Evolutionary conservation across 2,888 invertebrate genomes (phyloP).

Genomic region (Noctua fimbriata): DNA sequence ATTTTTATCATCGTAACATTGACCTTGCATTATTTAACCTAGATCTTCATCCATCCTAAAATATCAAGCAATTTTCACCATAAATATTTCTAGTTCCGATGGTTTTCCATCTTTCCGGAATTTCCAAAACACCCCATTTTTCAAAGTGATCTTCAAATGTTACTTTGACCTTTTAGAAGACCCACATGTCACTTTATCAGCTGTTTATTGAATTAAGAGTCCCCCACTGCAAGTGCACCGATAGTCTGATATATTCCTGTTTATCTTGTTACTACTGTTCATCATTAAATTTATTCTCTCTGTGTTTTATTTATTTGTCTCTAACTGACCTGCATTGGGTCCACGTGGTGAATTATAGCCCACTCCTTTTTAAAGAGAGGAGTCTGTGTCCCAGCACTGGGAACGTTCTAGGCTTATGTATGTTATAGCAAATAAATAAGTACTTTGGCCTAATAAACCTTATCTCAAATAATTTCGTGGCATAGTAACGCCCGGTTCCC

Average conservation of each 20-base stretch:
- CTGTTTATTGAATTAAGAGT: slow-evolving; percentile 23
- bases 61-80: neutral
- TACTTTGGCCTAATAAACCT: neutral
- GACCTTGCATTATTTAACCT: slow-evolving; percentile 23
- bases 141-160: neutral
- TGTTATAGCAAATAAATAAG: no score
- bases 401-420: neutral
- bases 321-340: neutral
- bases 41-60: neutral
- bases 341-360: neutral
- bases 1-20: slow-evolving; percentile 35
- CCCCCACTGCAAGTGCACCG: neutral
- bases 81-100: neutral
- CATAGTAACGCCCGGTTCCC: neutral
- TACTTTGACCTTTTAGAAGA: neutral
- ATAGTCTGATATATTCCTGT: neutral
- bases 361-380: neutral
- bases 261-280: neutral
- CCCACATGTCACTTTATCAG: slow-evolving; percentile 4
- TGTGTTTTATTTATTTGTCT: neutral
- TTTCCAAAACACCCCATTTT: neutral
- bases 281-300: neutral
- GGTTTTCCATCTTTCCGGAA: neutral
- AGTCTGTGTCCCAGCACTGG: neutral
- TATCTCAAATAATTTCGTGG: neutral